Percentiles rank a stretch among this genome's conserved stretches.
Conservation (phyloP, 2,113 vertebrate species). For the Aleadryas rufinucha region DNA sequence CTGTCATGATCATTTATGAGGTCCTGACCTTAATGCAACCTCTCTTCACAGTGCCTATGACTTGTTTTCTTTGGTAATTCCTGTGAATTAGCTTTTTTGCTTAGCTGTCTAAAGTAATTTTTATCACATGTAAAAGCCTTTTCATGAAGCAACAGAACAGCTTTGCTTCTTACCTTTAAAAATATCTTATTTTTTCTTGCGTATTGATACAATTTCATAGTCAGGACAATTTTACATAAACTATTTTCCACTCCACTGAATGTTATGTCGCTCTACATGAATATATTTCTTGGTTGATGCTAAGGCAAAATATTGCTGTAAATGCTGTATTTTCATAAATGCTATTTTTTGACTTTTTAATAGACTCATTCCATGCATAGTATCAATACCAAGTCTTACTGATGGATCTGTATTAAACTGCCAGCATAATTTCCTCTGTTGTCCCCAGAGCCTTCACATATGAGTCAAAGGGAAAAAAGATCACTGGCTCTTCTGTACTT, state of each 20-base stretch:
- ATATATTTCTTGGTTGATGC: slow-evolving; percentile 47
- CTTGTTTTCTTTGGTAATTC: slow-evolving; percentile 53
- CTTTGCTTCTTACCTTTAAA: slow-evolving; percentile 28
- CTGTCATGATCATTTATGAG: slow-evolving; percentile 59
- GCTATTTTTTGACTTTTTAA: slow-evolving; percentile 32
- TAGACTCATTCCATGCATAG: slow-evolving; percentile 20
- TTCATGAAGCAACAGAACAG: background rate
- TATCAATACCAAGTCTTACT: background rate
- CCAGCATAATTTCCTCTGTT: slow-evolving; percentile 1
- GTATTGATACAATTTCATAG: slow-evolving; percentile 39
- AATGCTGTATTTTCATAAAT: slow-evolving; percentile 40
- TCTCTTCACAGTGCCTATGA: background rate
- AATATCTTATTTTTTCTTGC: background rate
- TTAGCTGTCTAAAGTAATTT: slow-evolving; percentile 49
- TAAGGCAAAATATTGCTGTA: slow-evolving; percentile 40
- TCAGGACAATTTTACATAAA: slow-evolving; percentile 53
- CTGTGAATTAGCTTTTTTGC: slow-evolving; percentile 24
- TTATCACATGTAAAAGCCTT: slow-evolving; percentile 9
- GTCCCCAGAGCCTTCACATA: background rate
- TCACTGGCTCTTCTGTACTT: background rate
- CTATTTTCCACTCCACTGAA: slow-evolving; percentile 59
- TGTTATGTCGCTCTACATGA: slow-evolving; percentile 24
- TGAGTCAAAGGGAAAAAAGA: background rate
- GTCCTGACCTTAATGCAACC: slow-evolving; percentile 24
- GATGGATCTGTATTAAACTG: slow-evolving; percentile 7